These are phyloP conservation scores for Cerastoderma edule DNA, from an alignment of 2,888 invertebrate species.

Conservation along the genomic window DNA sequence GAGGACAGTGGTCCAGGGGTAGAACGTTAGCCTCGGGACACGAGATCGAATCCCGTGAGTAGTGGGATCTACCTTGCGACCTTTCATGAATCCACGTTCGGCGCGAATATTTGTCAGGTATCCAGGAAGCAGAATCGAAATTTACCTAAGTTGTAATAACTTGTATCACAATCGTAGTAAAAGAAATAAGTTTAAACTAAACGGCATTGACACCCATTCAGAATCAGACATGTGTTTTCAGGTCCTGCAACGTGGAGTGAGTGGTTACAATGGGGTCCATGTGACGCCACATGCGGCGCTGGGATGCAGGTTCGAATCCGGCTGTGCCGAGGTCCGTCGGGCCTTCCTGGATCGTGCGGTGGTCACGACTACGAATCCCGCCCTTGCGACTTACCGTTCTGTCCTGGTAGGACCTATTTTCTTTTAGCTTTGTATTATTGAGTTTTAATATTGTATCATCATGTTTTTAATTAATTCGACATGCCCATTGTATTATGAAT, in stretches of 20 bases:
- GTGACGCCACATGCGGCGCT: not conserved
- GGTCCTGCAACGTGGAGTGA: not conserved
- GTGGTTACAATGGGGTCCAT: not conserved
- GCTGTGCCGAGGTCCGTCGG: not conserved
- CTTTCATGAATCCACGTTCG: not conserved
- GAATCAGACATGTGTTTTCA: too few relatives aligned
- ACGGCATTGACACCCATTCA: too few relatives aligned
- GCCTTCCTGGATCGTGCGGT: not conserved
- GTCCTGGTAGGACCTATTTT: not conserved
- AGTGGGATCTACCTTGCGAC: not conserved
- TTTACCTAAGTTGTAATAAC: not conserved
- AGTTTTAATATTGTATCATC: too few relatives aligned
- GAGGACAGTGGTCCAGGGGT: too few relatives aligned
- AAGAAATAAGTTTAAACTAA: not conserved
- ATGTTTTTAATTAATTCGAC: too few relatives aligned
- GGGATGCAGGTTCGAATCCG: not conserved
- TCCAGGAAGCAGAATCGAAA: not conserved
- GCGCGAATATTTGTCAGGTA: not conserved
- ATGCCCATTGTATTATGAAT: too few relatives aligned
- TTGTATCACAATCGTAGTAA: not conserved
- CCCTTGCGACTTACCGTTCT: not conserved
- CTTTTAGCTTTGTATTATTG: not conserved
- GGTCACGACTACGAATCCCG: not conserved
- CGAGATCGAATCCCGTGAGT: too few relatives aligned
- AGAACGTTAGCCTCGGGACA: too few relatives aligned